A percentile compares a stretch with the other conserved stretches of the same genome.
These are phyloP conservation scores for Electrona antarctica DNA, from an alignment of 2,113 vertebrate species.

Conservation along the genomic window DNA sequence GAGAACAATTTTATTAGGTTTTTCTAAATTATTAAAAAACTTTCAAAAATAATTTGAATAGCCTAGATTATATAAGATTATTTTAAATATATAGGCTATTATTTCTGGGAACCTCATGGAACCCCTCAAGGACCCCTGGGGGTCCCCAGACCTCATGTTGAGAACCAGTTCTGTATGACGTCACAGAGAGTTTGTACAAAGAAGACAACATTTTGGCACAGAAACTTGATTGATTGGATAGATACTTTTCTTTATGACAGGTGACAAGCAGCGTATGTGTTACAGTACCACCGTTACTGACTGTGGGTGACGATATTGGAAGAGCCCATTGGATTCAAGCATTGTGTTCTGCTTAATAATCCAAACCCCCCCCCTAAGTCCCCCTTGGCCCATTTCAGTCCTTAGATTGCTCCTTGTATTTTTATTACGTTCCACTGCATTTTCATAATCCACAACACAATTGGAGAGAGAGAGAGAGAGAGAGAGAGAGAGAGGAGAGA, in stretches of 20 bases:
- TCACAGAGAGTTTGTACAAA: conserved; percentile 36
- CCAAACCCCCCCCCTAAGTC: conserved; percentile 75
- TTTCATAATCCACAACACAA: conserved; percentile 71
- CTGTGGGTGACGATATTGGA: conserved; percentile 58
- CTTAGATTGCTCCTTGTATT: conserved; percentile 75
- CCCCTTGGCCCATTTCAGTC: conserved; percentile 69
- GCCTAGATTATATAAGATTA: too few species aligned
- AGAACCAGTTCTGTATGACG: neutral
- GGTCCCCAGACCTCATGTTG: too few species aligned
- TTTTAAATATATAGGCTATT: too few species aligned
- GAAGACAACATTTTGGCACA: conserved; percentile 20
- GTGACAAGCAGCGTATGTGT: conserved; percentile 66
- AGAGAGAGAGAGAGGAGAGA: conserved; percentile 9
- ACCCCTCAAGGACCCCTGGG: neutral
- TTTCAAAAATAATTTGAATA: too few species aligned
- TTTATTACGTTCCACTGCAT: conserved; percentile 65
- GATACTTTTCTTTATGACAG: conserved; percentile 60
- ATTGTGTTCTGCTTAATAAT: conserved; percentile 79
- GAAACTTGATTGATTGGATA: conserved; percentile 54
- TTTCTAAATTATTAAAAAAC: too few species aligned
- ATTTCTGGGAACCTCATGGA: too few species aligned
- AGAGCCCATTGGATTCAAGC: conserved; percentile 60
- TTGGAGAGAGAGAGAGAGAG: too few species aligned
- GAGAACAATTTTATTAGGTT: too few species aligned
- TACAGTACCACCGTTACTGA: conserved; percentile 65